Evolutionary conservation across 2,113 vertebrate species (phyloP).

Genomic region (Taurulus bubalis): DNA sequence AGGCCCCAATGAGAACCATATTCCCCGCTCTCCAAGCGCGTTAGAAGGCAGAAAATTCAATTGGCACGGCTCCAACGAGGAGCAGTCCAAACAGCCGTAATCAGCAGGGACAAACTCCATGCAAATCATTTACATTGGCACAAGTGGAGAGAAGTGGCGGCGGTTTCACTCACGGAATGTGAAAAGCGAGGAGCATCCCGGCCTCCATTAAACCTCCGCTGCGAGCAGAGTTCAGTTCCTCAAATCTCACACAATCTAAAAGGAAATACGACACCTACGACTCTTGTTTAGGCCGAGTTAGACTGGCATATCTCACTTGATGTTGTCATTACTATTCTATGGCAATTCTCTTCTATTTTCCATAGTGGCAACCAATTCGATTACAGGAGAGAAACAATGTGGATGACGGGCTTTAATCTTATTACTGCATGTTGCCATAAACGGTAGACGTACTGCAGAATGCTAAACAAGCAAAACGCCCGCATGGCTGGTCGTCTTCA

Average conservation of each 20-base stretch:
- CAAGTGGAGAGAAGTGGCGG: constrained; percentile 43
- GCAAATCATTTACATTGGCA: constrained; percentile 72
- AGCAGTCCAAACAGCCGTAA: constrained; percentile 72
- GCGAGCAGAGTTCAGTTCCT: not conserved
- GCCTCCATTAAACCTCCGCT: constrained; percentile 19
- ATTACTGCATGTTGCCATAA: not conserved
- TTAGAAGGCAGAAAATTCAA: constrained; percentile 76
- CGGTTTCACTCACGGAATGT: constrained; percentile 42
- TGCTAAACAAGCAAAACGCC: not conserved
- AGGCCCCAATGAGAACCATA: constrained; percentile 63
- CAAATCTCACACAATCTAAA: not conserved
- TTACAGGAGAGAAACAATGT: not conserved
- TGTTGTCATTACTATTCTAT: not conserved
- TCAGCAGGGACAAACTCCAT: constrained; percentile 70
- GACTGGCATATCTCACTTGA: not conserved
- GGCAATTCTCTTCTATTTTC: not conserved
- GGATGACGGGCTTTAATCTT: not conserved
- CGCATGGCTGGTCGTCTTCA: not conserved
- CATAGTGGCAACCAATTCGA: not conserved
- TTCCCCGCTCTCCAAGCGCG: constrained; percentile 62
- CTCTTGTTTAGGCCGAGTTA: not conserved
- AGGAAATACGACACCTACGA: not conserved
- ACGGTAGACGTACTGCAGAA: not conserved
- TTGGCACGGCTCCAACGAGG: constrained; percentile 71
- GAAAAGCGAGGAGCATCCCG: constrained; percentile 17